These are phyloP conservation scores for Oreochromis spilurus DNA, from an alignment of 2,113 vertebrate genomes.

Conservation along the genomic window DNA sequence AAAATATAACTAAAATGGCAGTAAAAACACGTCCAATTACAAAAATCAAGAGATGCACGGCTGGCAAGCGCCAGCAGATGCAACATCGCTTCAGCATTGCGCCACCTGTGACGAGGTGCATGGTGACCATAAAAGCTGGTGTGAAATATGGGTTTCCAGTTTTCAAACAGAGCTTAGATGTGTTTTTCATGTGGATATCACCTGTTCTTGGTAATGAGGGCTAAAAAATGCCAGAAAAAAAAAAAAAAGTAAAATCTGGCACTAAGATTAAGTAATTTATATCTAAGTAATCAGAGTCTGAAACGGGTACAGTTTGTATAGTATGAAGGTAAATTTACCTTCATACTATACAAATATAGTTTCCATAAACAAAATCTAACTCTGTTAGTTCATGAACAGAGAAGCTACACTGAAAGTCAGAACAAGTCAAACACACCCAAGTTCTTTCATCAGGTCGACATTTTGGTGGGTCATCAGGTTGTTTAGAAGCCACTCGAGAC, in stretches of 20 bases:
- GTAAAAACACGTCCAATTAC: neutral
- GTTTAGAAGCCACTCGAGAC: constrained; percentile 96
- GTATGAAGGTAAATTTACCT: neutral
- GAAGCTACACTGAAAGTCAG: neutral
- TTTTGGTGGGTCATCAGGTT: constrained; percentile 98
- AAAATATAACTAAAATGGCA: neutral
- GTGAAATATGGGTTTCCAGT: neutral
- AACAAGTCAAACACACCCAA: constrained; percentile 75
- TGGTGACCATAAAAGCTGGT: neutral
- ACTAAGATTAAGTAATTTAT: neutral
- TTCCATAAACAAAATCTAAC: neutral
- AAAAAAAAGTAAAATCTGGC: neutral
- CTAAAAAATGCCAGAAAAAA: neutral
- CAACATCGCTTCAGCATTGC: neutral
- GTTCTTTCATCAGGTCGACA: constrained; percentile 92
- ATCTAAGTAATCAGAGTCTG: neutral
- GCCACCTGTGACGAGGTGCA: neutral
- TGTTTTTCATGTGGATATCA: neutral
- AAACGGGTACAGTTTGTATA: neutral
- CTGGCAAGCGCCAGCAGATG: neutral
- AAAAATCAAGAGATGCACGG: neutral
- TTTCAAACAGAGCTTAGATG: neutral
- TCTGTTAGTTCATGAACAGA: neutral
- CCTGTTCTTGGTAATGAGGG: neutral
- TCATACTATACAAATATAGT: neutral